phyloP scores from a whole-genome alignment of 2,888 invertebrate genomes.

The Aelia acuminata region DNA sequence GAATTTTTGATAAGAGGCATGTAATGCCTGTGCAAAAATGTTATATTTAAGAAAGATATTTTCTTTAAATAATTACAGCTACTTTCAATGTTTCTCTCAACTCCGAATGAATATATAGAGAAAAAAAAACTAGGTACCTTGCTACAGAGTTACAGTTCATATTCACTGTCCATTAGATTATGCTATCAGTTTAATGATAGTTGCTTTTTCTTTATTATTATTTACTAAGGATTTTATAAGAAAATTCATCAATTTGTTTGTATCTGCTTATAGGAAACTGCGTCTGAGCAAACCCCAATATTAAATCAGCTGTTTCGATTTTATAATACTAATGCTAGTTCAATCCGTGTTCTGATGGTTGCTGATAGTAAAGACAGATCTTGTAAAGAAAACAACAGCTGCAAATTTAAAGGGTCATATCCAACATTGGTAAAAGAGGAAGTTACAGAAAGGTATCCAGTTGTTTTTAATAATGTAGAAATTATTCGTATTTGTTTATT shows the following conservation, averaged over 20 bases:
- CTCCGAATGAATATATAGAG: too few species aligned
- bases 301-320: constrained; percentile 81
- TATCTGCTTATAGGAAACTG: constrained; percentile 72
- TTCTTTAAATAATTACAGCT: too few species aligned
- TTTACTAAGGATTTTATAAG: not conserved
- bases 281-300: constrained; percentile 84
- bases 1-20: too few species aligned
- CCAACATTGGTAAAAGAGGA: not conserved
- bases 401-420: not conserved
- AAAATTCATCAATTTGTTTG: not conserved
- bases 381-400: not conserved
- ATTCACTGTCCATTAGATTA: too few species aligned
- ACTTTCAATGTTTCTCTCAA: not conserved
- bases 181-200: too few species aligned
- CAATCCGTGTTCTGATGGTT: constrained; percentile 82
- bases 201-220: too few species aligned
- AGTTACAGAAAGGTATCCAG: not conserved
- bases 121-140: too few species aligned
- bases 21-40: too few species aligned
- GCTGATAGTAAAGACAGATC: constrained; percentile 64
- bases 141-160: too few species aligned
- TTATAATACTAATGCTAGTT: constrained; percentile 85
- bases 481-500: not conserved
- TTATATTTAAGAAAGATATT: too few species aligned
- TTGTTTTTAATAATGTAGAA: not conserved